Evolutionary conservation across 2,888 invertebrate genomes (phyloP).

Genomic region (Piscicola geometra): DNA sequence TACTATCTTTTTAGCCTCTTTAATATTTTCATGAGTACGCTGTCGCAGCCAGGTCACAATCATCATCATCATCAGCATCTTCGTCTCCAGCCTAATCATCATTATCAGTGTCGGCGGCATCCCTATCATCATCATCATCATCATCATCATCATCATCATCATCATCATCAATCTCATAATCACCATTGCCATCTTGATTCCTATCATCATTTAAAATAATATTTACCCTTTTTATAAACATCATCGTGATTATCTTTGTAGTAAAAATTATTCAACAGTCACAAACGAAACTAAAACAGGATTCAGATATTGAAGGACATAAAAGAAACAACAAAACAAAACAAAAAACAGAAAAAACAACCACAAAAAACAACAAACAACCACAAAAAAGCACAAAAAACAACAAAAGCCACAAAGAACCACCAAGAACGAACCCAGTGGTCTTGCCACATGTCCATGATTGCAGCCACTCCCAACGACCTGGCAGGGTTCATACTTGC

Average conservation of each 20-base stretch:
- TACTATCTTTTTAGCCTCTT: neutral
- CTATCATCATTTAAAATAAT: neutral
- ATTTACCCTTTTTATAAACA: neutral
- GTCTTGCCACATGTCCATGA: constrained; percentile 68
- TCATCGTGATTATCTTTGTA: neutral
- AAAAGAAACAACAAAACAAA: too few species aligned
- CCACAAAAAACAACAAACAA: too few species aligned
- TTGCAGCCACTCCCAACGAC: constrained; percentile 78
- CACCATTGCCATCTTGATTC: neutral
- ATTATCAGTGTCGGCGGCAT: neutral
- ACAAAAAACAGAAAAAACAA: too few species aligned
- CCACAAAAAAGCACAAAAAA: too few species aligned
- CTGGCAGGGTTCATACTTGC: constrained; percentile 89
- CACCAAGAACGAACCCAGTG: constrained; percentile 84
- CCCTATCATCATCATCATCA: neutral
- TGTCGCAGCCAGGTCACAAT: neutral
- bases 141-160: constrained; percentile 13
- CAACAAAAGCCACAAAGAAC: too few species aligned
- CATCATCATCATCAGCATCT: constrained; percentile 4
- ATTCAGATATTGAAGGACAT: too few species aligned
- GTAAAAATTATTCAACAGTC: neutral
- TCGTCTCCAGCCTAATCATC: neutral
- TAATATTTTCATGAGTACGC: too few species aligned
- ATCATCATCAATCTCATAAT: neutral
- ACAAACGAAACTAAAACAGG: too few species aligned